A percentile compares a stretch with the other conserved stretches of the same genome.
These are phyloP conservation scores for Cephus sareptanus DNA, from an alignment of 2,888 invertebrate genomes.

Conservation along the genomic window DNA sequence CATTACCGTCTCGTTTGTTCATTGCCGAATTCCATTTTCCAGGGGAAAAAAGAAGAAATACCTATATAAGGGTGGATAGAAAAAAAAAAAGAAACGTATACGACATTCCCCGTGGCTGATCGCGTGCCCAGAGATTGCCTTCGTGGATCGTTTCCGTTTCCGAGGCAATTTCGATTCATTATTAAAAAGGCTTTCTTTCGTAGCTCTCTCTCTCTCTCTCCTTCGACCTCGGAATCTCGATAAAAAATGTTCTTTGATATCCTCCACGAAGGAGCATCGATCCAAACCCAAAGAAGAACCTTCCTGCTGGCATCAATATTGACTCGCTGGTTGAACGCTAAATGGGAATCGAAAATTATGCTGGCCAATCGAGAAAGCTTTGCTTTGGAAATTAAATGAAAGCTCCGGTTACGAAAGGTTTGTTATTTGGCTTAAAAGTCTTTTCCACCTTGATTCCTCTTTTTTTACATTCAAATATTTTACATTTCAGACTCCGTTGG, in stretches of 20 bases:
- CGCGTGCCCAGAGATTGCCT: neutral
- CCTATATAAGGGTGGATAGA: neutral
- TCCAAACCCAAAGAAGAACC: conserved; percentile 15
- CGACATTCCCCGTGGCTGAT: neutral
- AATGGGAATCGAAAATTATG: conserved; percentile 28
- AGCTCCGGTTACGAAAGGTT: neutral
- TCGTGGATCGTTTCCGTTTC: neutral
- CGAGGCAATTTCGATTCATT: neutral
- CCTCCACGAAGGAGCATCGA: neutral
- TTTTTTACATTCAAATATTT: neutral
- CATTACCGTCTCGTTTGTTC: neutral
- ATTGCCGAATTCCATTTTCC: neutral
- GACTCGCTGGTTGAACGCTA: conserved; percentile 22
- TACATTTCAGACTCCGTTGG: neutral
- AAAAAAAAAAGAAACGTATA: neutral
- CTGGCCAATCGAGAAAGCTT: conserved; percentile 19
- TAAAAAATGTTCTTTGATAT: neutral
- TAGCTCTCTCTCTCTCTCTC: neutral
- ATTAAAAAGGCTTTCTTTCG: neutral
- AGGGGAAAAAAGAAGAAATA: neutral
- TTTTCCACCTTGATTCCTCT: neutral
- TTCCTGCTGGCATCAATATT: conserved; percentile 28
- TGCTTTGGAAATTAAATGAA: conserved; percentile 12
- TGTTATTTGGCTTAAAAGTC: neutral
- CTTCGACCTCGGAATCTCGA: neutral